Conservation (phyloP, 2,888 invertebrate genomes). For the Hemistola chrysoprasaria region DNA sequence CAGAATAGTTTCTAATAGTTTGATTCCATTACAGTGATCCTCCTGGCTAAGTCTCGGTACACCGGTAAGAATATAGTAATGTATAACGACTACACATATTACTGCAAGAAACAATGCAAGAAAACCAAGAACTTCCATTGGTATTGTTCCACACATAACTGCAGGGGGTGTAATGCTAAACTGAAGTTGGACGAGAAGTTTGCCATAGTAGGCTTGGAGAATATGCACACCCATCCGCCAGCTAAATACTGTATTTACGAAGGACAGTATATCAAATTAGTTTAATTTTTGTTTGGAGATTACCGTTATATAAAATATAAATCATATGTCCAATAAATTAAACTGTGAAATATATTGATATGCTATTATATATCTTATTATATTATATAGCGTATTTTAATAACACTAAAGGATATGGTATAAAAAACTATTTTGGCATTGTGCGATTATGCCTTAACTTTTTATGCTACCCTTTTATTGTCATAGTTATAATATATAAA, state of each 20-base stretch:
- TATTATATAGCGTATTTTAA: too few relatives aligned
- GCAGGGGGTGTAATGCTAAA: conserved; percentile 65
- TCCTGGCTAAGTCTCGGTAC: conserved; percentile 63
- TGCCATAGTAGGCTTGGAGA: conserved; percentile 47
- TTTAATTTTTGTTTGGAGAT: too few relatives aligned
- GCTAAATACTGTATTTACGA: conserved; percentile 58
- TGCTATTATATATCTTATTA: too few relatives aligned
- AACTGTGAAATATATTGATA: too few relatives aligned
- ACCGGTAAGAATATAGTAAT: conserved; percentile 62
- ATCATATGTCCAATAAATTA: too few relatives aligned
- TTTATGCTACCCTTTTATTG: too few relatives aligned
- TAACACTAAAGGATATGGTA: too few relatives aligned
- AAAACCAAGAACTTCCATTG: conserved; percentile 58
- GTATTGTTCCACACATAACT: conserved; percentile 72
- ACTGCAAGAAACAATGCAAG: conserved; percentile 64
- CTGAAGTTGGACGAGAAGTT: conserved; percentile 58
- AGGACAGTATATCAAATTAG: conserved; percentile 57
- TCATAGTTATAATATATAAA: too few relatives aligned
- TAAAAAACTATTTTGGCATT: too few relatives aligned
- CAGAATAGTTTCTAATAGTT: too few relatives aligned
- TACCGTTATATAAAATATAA: too few relatives aligned
- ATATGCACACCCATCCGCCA: conserved; percentile 60
- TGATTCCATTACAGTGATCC: conserved; percentile 47
- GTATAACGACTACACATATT: conserved; percentile 66
- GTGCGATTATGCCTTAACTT: too few relatives aligned